These are phyloP conservation scores for Lepidochrysops patricia DNA, from an alignment of 2,888 invertebrate species.

Conservation along the genomic window DNA sequence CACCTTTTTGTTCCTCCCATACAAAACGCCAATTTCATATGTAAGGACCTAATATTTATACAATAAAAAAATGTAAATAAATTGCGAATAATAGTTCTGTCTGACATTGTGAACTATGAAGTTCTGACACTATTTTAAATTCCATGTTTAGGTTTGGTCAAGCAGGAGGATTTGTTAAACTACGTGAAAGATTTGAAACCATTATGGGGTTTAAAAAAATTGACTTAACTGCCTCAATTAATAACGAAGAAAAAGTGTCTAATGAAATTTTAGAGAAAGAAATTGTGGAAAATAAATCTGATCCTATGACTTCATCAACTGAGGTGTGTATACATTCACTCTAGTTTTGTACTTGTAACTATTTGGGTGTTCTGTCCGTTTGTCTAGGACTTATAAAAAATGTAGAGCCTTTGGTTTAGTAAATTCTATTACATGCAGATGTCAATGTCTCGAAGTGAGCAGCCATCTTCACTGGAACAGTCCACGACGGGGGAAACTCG, in stretches of 20 bases:
- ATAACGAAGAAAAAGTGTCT: slow-evolving; percentile 57
- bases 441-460: slow-evolving; percentile 47
- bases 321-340: slow-evolving; percentile 37
- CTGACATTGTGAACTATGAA: too few relatives aligned
- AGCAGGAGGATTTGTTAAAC: slow-evolving; percentile 89
- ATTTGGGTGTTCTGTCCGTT: too few relatives aligned
- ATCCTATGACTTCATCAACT: slow-evolving; percentile 33
- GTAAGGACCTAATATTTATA: too few relatives aligned
- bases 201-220: slow-evolving; percentile 76
- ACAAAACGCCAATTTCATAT: too few relatives aligned
- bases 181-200: slow-evolving; percentile 87
- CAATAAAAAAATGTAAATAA: too few relatives aligned
- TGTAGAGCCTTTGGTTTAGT: neutral
- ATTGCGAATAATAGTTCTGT: too few relatives aligned
- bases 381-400: neutral
- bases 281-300: slow-evolving; percentile 46
- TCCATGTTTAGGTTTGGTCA: slow-evolving; percentile 82
- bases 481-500: slow-evolving; percentile 54
- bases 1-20: too few relatives aligned
- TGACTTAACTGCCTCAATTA: slow-evolving; percentile 54
- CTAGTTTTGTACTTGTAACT: too few relatives aligned
- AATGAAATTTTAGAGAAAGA: slow-evolving; percentile 58
- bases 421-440: slow-evolving; percentile 25
- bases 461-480: slow-evolving; percentile 57
- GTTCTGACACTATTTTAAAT: neutral